Percentiles rank a stretch among this genome's conserved stretches.
These are phyloP conservation scores for Scaptomyza cyrtandrae DNA, from an alignment of 2,888 invertebrate genomes.

Conservation along the genomic window DNA sequence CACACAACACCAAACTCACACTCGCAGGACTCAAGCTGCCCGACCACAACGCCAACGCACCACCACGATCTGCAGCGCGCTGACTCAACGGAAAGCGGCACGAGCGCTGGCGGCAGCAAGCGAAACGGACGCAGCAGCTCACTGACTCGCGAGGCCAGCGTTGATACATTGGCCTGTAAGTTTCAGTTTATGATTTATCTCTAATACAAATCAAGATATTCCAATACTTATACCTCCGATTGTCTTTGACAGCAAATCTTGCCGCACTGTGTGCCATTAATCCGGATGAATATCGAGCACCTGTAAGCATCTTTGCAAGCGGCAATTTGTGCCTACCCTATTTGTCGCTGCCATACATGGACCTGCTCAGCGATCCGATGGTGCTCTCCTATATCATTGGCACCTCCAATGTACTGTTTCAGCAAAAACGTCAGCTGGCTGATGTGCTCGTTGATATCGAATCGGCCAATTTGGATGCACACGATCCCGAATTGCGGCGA, in stretches of 20 bases:
- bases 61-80: slow-evolving; percentile 80
- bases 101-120: slow-evolving; percentile 46
- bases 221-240: neutral
- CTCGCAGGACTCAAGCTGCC: slow-evolving; percentile 66
- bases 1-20: slow-evolving; percentile 62
- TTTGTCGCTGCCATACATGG: slow-evolving; percentile 96
- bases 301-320: slow-evolving; percentile 93
- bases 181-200: neutral
- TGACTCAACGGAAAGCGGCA: slow-evolving; percentile 73
- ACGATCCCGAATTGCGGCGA: slow-evolving; percentile 91
- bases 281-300: slow-evolving; percentile 91
- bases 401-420: slow-evolving; percentile 99
- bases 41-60: slow-evolving; percentile 45
- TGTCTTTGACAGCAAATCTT: slow-evolving; percentile 72
- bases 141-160: slow-evolving; percentile 90
- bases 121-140: slow-evolving; percentile 82
- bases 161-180: slow-evolving; percentile 87
- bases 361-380: slow-evolving; percentile 93
- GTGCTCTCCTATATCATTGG: slow-evolving; percentile 95
- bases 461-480: slow-evolving; percentile 92
- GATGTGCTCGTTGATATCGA: slow-evolving; percentile 97
- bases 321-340: slow-evolving; percentile 98
- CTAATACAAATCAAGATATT: neutral
- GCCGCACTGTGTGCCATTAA: slow-evolving; percentile 80
- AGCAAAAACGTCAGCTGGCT: slow-evolving; percentile 95